phyloP scores from a whole-genome alignment of 2,888 invertebrate species.

The Tyria jacobaeae region DNA sequence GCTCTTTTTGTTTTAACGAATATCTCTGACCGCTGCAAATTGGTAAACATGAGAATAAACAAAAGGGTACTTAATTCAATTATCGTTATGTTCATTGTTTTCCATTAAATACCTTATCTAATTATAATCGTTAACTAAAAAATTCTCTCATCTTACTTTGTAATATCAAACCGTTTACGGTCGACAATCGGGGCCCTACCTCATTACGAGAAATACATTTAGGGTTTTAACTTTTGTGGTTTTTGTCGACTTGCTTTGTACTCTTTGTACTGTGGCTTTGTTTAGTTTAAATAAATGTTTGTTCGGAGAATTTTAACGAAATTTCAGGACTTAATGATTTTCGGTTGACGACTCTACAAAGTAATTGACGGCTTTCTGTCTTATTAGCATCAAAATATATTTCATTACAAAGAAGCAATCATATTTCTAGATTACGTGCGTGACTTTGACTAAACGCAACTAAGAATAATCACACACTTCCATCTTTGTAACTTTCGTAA shows the following conservation, averaged over 20 bases:
- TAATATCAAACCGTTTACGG: background rate
- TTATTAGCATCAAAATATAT: too few relatives aligned
- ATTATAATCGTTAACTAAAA: constrained; percentile 5
- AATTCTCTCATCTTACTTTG: constrained; percentile 7
- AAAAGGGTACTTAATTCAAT: background rate
- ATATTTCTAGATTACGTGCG: background rate
- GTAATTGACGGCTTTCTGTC: too few relatives aligned
- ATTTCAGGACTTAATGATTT: constrained; percentile 9
- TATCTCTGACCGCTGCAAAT: too few relatives aligned
- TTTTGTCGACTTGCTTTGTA: constrained; percentile 24
- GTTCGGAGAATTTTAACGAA: background rate
- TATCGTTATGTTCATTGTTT: background rate
- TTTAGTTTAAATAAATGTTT: constrained; percentile 25
- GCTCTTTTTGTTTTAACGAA: too few relatives aligned
- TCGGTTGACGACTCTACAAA: background rate
- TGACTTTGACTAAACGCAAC: constrained; percentile 7
- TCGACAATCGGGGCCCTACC: constrained; percentile 13
- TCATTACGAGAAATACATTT: constrained; percentile 23
- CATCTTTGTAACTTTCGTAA: background rate
- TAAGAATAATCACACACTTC: constrained; percentile 5
- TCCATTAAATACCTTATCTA: background rate
- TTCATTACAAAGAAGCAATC: too few relatives aligned
- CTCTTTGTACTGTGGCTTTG: constrained; percentile 31
- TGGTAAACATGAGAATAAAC: background rate
- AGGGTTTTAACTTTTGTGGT: constrained; percentile 34